A percentile compares a stretch with the other conserved stretches of the same genome.
These are phyloP conservation scores for Shargacucullia verbasci DNA, from an alignment of 2,888 invertebrate species.

Conservation along the genomic window DNA sequence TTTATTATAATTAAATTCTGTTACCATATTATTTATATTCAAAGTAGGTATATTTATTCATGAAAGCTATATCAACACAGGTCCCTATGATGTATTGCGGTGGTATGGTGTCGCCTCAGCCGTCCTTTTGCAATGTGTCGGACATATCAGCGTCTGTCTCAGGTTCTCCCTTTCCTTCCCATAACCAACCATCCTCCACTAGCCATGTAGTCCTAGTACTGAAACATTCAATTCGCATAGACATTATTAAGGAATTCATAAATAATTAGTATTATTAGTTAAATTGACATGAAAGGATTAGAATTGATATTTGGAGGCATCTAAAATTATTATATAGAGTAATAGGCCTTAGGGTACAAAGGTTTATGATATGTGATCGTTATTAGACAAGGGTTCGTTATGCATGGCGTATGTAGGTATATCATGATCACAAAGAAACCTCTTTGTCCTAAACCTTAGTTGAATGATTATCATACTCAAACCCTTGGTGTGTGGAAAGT, in stretches of 20 bases:
- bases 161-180: conserved; percentile 67
- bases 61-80: conserved; percentile 55
- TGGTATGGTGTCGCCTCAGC: conserved; percentile 84
- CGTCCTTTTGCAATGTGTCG: conserved; percentile 85
- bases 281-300: conserved; percentile 32
- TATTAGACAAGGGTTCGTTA: not conserved
- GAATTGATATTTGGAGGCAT: conserved; percentile 61
- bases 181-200: conserved; percentile 18
- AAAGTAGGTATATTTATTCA: too few species aligned
- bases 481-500: conserved; percentile 63
- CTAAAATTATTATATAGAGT: conserved; percentile 33
- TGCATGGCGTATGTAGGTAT: too few species aligned
- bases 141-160: conserved; percentile 82
- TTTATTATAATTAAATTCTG: too few species aligned
- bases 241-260: conserved; percentile 16
- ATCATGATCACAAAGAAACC: conserved; percentile 24
- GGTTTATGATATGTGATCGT: conserved; percentile 34
- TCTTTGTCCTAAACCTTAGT: conserved; percentile 40
- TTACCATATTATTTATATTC: too few species aligned
- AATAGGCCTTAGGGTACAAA: conserved; percentile 32
- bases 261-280: conserved; percentile 11
- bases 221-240: conserved; percentile 9
- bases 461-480: conserved; percentile 34
- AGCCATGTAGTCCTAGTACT: conserved; percentile 44
- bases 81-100: conserved; percentile 85